phyloP scores from a whole-genome alignment of 2,888 invertebrate genomes.

The Rhimphoctona megacephalus region DNA sequence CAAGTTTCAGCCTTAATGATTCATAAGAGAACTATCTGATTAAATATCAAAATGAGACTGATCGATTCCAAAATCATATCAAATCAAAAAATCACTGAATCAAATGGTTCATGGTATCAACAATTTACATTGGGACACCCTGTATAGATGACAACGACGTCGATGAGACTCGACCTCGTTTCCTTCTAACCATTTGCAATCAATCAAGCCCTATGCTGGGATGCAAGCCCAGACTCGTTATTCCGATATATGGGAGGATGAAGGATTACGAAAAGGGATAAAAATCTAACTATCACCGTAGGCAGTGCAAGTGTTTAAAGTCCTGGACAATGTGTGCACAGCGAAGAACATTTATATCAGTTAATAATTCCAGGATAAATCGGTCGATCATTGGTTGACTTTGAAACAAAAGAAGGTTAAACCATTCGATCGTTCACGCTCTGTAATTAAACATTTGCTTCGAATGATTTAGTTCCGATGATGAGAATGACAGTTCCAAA shows the following conservation, averaged over 20 bases:
- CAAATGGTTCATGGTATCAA: background rate
- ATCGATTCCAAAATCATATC: too few species aligned
- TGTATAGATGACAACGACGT: background rate
- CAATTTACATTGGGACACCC: background rate
- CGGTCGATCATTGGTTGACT: background rate
- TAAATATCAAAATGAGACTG: too few species aligned
- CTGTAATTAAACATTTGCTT: background rate
- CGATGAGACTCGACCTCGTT: constrained; percentile 63
- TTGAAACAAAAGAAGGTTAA: background rate
- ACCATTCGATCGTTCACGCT: background rate
- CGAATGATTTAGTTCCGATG: too few species aligned
- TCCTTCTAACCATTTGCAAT: constrained; percentile 61
- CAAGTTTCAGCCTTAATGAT: too few species aligned
- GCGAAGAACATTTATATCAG: background rate
- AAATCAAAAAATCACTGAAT: too few species aligned
- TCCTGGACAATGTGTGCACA: background rate
- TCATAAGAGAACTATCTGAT: too few species aligned
- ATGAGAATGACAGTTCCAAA: background rate
- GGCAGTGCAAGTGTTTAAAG: background rate
- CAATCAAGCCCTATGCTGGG: constrained; percentile 59
- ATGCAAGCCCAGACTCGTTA: constrained; percentile 55
- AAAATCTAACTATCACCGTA: constrained; percentile 29
- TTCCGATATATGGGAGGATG: constrained; percentile 39
- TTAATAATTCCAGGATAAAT: background rate
- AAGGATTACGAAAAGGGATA: constrained; percentile 29